phyloP scores from a whole-genome alignment of 2,797 vertebrate genomes.

The Sternarchorhynchus goeldii region DNA sequence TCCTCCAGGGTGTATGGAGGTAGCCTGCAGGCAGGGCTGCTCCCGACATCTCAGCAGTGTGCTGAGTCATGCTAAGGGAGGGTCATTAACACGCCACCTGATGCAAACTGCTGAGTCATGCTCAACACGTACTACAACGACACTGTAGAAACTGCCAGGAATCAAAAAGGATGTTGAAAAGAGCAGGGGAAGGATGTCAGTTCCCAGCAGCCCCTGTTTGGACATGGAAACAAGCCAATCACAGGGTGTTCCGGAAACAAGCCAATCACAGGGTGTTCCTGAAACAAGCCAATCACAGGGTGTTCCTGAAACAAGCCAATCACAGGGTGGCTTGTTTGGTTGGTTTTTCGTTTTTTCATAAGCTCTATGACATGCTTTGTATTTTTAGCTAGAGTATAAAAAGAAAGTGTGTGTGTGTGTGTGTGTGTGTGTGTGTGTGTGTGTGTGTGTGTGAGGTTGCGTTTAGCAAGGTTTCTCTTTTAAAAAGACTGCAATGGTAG shows the following conservation, averaged over 20 bases:
- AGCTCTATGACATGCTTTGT: slow-evolving; percentile 39
- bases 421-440: slow-evolving; percentile 24
- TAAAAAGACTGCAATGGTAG: slow-evolving; percentile 39
- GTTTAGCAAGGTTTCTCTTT: slow-evolving; percentile 18
- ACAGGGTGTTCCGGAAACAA: not conserved
- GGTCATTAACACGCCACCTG: not conserved
- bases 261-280: not conserved
- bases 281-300: not conserved
- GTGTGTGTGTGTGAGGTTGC: not conserved
- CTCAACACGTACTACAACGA: no score
- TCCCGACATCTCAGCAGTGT: not conserved
- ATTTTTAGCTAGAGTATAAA: slow-evolving; percentile 23
- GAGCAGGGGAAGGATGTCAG: no score
- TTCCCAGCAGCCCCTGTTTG: not conserved
- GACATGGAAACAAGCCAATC: not conserved
- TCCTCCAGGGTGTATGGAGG: slow-evolving; percentile 28
- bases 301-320: not conserved
- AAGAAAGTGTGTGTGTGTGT: not conserved
- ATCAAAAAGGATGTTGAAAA: not conserved
- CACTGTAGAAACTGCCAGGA: no score
- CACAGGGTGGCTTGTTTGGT: no score
- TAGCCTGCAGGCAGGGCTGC: slow-evolving; percentile 6
- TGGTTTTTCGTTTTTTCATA: not conserved
- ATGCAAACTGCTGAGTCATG: no score
- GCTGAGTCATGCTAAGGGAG: no score